Conservation (phyloP, 2,113 vertebrate species). For the Cyprinodon variegatus region DNA sequence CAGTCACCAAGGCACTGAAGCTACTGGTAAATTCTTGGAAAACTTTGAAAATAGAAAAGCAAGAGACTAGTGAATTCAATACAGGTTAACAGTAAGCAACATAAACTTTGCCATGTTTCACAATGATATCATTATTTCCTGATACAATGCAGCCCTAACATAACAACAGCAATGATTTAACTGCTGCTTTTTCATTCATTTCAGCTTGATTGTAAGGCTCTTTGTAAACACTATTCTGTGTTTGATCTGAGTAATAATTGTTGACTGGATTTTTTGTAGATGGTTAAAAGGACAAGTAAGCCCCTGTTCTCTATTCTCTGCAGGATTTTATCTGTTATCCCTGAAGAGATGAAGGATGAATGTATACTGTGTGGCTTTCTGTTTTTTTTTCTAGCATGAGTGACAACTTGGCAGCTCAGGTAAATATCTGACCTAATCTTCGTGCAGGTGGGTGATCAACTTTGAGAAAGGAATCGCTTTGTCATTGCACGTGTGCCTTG, state of each 20-base stretch:
- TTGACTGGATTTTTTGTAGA: slow-evolving; percentile 1
- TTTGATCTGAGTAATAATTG: background rate
- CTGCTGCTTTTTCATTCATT: background rate
- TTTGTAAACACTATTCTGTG: background rate
- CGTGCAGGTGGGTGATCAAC: slow-evolving; percentile 75
- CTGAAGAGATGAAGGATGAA: slow-evolving; percentile 51
- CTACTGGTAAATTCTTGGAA: background rate
- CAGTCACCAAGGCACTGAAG: background rate
- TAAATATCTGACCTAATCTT: slow-evolving; percentile 79
- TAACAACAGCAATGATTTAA: background rate
- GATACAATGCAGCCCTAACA: background rate
- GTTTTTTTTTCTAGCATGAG: slow-evolving; percentile 61
- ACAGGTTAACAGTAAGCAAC: background rate
- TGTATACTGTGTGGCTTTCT: slow-evolving; percentile 59
- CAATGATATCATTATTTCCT: background rate
- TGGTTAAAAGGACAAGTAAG: slow-evolving; percentile 14
- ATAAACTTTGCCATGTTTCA: background rate
- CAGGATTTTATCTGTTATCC: slow-evolving; percentile 32
- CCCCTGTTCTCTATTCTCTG: slow-evolving; percentile 39
- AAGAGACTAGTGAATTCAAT: background rate
- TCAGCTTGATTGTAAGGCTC: background rate
- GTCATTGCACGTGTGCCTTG: slow-evolving; percentile 79
- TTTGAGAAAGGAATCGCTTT: slow-evolving; percentile 73
- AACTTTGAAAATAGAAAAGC: background rate
- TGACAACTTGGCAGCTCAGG: slow-evolving; percentile 76